Evolutionary conservation across 1,140 invertebrate species (phyloP).

Genomic region (Pogonus chalceus): DNA sequence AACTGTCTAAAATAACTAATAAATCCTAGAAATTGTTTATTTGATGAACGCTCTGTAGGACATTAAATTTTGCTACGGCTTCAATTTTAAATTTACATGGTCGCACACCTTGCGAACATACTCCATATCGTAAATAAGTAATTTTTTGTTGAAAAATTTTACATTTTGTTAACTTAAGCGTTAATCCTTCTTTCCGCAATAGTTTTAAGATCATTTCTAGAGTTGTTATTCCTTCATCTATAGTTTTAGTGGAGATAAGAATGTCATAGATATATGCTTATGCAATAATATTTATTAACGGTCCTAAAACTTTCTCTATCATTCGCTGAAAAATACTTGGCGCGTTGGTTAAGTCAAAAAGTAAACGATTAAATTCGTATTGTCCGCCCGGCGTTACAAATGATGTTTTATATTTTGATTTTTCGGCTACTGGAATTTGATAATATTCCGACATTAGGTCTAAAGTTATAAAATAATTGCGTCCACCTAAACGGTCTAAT

Average conservation of each 20-base stretch:
- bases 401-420: conserved; percentile 3
- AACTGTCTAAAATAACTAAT: conserved; percentile 27
- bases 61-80: conserved; percentile 22
- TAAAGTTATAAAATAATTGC: background rate
- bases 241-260: conserved; percentile 17
- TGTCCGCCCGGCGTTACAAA: conserved; percentile 24
- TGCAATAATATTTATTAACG: conserved; percentile 13
- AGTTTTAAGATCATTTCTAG: conserved; percentile 24
- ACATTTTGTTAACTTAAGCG: conserved; percentile 25
- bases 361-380: conserved; percentile 26
- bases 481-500: background rate
- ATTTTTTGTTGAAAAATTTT: conserved; percentile 7
- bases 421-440: background rate
- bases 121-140: conserved; percentile 23
- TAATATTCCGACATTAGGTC: background rate
- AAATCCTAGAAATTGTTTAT: conserved; percentile 27
- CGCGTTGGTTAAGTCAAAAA: conserved; percentile 28
- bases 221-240: conserved; percentile 26
- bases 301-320: conserved; percentile 24
- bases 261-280: conserved; percentile 27
- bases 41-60: conserved; percentile 23
- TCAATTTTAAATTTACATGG: conserved; percentile 25
- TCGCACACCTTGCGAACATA: conserved; percentile 19
- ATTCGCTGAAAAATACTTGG: conserved; percentile 23
- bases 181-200: conserved; percentile 19